phyloP scores from a whole-genome alignment of 2,113 vertebrate species.

The Phylloscopus whistleri region DNA sequence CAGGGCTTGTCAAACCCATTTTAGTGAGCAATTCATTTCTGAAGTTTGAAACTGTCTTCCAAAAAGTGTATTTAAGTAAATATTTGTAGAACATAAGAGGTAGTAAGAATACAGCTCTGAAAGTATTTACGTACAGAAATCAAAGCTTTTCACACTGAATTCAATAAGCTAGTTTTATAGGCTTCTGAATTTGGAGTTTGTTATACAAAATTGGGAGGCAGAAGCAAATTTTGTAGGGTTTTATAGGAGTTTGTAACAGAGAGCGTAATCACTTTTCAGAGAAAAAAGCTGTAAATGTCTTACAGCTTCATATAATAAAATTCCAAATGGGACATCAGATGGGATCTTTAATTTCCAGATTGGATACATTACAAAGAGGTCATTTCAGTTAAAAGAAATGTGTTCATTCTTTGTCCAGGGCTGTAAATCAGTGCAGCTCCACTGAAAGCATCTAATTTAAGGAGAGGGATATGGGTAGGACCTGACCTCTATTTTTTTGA shows the following conservation, averaged over 20 bases:
- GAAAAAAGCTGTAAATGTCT: background rate
- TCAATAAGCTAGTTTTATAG: background rate
- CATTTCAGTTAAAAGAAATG: background rate
- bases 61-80: background rate
- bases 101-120: background rate
- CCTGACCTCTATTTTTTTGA: background rate
- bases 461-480: background rate
- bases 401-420: background rate
- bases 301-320: background rate
- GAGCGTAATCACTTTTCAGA: background rate
- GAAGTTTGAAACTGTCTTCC: background rate
- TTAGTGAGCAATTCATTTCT: background rate
- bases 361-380: background rate
- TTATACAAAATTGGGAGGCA: background rate
- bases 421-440: conserved; percentile 5
- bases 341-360: background rate
- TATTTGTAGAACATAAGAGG: background rate
- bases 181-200: background rate
- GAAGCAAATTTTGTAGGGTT: background rate
- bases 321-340: background rate
- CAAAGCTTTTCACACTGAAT: background rate
- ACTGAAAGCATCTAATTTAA: background rate
- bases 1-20: background rate
- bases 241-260: background rate
- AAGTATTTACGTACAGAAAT: background rate